Base-by-base conservation (phyloP, 2,113 vertebrate species). In the Protomyctophum bolini region DNA sequence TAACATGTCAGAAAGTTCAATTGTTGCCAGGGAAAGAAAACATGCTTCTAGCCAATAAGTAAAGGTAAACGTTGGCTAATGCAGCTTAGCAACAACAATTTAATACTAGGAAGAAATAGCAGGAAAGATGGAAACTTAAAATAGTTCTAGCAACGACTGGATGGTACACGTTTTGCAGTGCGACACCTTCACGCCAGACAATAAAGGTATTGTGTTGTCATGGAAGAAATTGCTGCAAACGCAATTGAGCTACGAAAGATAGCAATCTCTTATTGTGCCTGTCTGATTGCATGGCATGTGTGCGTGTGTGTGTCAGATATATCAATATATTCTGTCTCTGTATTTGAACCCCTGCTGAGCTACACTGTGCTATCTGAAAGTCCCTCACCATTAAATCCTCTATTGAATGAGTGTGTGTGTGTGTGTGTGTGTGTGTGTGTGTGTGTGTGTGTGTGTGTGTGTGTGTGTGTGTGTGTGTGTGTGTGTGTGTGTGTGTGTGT, bases 271-370 rank as follows among this genome's bases (percentile, higher is more conserved):
- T 83, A 77, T 85, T 77, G 82, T 83, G 80, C 75, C 62, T 63
- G 74, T 81, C 79, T 82, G 87, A 82, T 76, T 82, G 46, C 86
- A 82, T 54, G 83, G 74, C 75, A 72, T 49, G 75, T 58, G 70
- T 76, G 58, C 41, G 47, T 52, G 28, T 52, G 49, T 21, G 59
- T 65, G 45, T 76, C 72, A 12, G 64, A 83, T 76, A 83, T 86
- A 87, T 90, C 86, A 91, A 91, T 91, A 87, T 71, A 77, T 82
- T 80, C 80, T 88, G 83, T 86, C 82, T 84, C 73, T 77, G 78
- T 86, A 83, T 84, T 87, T 84, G 77, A 87, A 64, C 76, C 75
- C 87, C 86, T 81, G 83, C 87, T 85, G 83, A 28, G 87, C 77
- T 85, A 68, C 88, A 90, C 78, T 87, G 86, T 72, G 81, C 66